Base-by-base conservation (phyloP, 2,797 vertebrate species). In the Myripristis jacobus region DNA sequence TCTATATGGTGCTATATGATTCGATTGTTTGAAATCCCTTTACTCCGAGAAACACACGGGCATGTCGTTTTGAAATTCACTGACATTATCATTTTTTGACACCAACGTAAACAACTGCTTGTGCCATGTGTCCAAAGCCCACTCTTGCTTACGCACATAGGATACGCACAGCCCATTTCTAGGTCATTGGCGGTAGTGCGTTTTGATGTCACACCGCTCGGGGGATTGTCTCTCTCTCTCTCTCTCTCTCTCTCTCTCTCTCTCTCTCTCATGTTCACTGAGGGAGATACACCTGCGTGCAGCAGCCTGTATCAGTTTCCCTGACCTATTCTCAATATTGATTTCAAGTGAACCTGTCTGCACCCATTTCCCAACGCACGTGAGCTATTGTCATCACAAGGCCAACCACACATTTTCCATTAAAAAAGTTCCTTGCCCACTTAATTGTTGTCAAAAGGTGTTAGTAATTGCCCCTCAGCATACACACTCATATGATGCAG, bases 141-240 rank as follows among this genome's bases (percentile, higher is more conserved):
- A 27, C 73, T 38, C 70, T 38, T 78, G 80, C 85, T 84, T 85
- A 89, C 89, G 83, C 80, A 89, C 77, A 34, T 29, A n/a, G 50
- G 19, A 19, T 43, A 78, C 75, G 83, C 83, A 75, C 65, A 63
- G 73, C 63, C 57, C 44, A 41, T 93, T 92, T 93, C 89, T 93
- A 88, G 91, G 92, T 94, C 91, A 93, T 73, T 64, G 21, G 62
- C 76, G 48, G 66, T 15, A 55, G 62, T 58, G 68, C 50, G 77
- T 73, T 87, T 50, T 87, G 85, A 89, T 83, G 91, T 90, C 87
- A 90, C 82, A 15, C 6, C 13, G 74, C 88, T 80, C 82, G 57
- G 52, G 81, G 88, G 78, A 70, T 73, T 55, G 65, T 87, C 64
- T 77, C 66, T 66, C 15, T 56, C 19, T 61, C 66, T 36, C 50